Evolutionary conservation across 2,888 invertebrate species (phyloP), one percentile per base, ranked within the genome.

Genomic region (Acronicta leporina): DNA sequence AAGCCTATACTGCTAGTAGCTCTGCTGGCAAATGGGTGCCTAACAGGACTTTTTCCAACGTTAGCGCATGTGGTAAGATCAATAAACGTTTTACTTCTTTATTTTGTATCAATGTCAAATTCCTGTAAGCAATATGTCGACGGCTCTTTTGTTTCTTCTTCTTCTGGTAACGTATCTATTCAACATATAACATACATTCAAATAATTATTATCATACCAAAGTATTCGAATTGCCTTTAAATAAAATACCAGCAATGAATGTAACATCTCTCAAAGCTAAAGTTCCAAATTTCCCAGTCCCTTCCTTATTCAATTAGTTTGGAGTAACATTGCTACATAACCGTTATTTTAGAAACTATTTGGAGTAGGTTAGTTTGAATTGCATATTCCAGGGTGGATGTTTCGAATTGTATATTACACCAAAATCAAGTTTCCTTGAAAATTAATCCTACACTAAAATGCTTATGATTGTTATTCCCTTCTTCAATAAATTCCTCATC

Each of bases 1-100:
- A 97, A 97, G 83, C 95, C 95, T 42, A 94, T 98, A 6, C 81
- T 97, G 4, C 84, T 95, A 0, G 79, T 91, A 0, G 92, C 96
- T 0, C 87, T 96, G 50, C 60, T 95, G 0, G 82, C 96, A 0
- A 95, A 95, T 30, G 95, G 96, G 0, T 43, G 95, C 0, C 89
- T 96, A 41, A 96, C 96, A 7, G 77, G 96, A 0, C 67, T 96
- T 2, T 92, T 96, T 33, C 97, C 97, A 0, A 54, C 95, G 20
- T 95, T 97, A 0, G 90, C 92, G 0, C 78, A 87, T 47, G 87
- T 94, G 20, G 95, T 92, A 68, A 9, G 9, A 4, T 30, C 4
- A 9, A 20, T 43, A 5, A 20, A 4, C 13, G 20, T 16, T 43
- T n/a, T 35, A 1, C 35, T 13, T 13, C n/a, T 35, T 33, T 1